A percentile compares a stretch with the other conserved stretches of the same genome.
These are phyloP conservation scores for Hippoglossus hippoglossus DNA, from an alignment of 2,797 vertebrate species.

Conservation along the genomic window DNA sequence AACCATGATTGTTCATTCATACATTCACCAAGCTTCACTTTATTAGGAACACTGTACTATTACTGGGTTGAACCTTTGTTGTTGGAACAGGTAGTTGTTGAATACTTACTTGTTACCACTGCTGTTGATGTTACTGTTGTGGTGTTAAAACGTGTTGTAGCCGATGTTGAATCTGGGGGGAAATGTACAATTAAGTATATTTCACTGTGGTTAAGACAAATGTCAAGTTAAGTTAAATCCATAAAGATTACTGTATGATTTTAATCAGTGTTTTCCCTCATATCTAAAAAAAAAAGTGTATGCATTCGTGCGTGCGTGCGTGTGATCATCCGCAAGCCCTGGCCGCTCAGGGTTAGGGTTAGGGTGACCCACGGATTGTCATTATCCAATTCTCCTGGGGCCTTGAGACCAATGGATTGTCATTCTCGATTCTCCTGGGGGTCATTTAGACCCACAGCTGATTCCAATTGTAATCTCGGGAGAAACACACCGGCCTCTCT, in stretches of 20 bases:
- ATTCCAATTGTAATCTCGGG: too few relatives aligned
- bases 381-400: too few relatives aligned
- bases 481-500: too few relatives aligned
- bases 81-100: background rate
- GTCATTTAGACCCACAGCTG: too few relatives aligned
- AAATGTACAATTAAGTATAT: background rate
- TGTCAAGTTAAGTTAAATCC: background rate
- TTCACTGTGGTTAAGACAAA: background rate
- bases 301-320: too few relatives aligned
- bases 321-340: too few relatives aligned
- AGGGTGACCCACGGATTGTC: too few relatives aligned
- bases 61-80: background rate
- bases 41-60: background rate
- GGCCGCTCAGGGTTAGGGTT: too few relatives aligned
- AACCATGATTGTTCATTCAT: background rate
- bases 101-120: background rate
- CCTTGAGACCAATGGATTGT: too few relatives aligned
- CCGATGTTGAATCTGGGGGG: background rate
- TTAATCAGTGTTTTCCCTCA: too few relatives aligned
- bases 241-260: background rate
- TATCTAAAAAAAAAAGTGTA: too few relatives aligned
- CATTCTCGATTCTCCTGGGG: too few relatives aligned
- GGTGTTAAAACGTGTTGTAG: background rate
- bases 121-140: background rate
- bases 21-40: background rate